Base-by-base conservation (phyloP, 2,797 vertebrate species). In the Vespertilio murinus region DNA sequence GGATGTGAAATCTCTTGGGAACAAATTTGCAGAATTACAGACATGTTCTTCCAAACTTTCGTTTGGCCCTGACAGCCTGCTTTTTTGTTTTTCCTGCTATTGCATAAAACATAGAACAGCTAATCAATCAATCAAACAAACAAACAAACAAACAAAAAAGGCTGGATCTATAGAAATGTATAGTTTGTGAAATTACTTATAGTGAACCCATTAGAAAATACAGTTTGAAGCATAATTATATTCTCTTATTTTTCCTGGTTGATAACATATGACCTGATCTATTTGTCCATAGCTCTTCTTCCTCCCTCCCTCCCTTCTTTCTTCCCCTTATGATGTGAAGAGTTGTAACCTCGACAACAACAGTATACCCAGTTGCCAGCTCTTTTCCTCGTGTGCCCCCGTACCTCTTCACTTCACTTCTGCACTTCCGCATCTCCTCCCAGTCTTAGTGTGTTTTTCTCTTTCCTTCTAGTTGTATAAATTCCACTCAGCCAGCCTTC, bases 1-100 rank as follows among this genome's bases (percentile, higher is more conserved):
- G 49, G 79, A 69, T 83, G n/a, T 86, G 77, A 92, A 85, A 92
- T 92, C 94, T 90, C 47, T 71, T 86, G 52, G 84, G 87, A 79
- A 91, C 5, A 47, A 79, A 85, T n/a, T 92, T 80, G 18, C 2
- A 90, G 73, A 87, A 92, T 95, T 92, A 64, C 35, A 88, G 61
- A 77, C 61, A 84, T 52, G n/a, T 88, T 95, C 75, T 91, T 92
- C 65, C 38, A 90, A 75, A 79, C 35, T 94, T 95, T 93, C 18
- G 74, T 61, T 94, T 95, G 69, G 54, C 9, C 17, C 61, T 49
- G 20, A 80, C 5, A 75, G 18, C 22, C 45, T 49, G 18, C 25
- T 92, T 94, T 92, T 85, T 91, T 74, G 2, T 69, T 75, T 89
- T 49, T 30, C 6, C 75, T 86, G 25, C 28, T 79, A 78, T 30